phyloP scores from a whole-genome alignment of 2,113 vertebrate species.

The Lophotis ruficrista region DNA sequence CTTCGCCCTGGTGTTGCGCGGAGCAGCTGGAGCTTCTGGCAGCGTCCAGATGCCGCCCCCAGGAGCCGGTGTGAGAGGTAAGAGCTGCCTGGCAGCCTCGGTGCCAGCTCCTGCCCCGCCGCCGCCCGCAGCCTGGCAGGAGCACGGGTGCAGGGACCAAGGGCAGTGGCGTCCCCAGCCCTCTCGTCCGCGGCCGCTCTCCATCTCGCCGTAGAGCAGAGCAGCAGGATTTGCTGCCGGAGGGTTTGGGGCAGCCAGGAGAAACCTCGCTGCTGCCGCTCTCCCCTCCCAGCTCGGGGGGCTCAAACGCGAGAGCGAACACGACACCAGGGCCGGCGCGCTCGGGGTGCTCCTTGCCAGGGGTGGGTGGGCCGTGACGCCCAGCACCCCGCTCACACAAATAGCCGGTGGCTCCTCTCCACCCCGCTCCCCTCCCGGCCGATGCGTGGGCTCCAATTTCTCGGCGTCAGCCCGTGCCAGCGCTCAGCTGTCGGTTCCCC shows the following conservation, averaged over 20 bases:
- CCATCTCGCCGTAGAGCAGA: not conserved
- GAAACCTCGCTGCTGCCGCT: not conserved
- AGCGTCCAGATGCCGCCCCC: not conserved
- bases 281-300: not conserved
- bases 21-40: not conserved
- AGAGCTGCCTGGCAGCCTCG: not conserved
- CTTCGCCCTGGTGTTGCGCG: rapidly evolving
- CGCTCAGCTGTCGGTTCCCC: slow-evolving; percentile 79
- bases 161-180: not conserved
- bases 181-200: not conserved
- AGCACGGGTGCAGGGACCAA: rapidly evolving
- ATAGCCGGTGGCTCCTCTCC: slow-evolving; percentile 3
- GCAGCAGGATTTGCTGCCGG: not conserved
- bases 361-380: not conserved
- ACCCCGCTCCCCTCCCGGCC: slow-evolving; percentile 9
- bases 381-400: slow-evolving; percentile 52
- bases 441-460: slow-evolving; percentile 76
- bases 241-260: rapidly evolving
- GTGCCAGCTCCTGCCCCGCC: not conserved
- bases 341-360: not conserved
- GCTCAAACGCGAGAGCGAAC: rapidly evolving
- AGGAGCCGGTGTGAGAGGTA: not conserved
- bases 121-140: not conserved
- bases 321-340: not conserved
- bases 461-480: slow-evolving; percentile 76